Evolutionary conservation across 2,113 vertebrate genomes (phyloP).

Genomic region (Rhadina sibilatrix): DNA sequence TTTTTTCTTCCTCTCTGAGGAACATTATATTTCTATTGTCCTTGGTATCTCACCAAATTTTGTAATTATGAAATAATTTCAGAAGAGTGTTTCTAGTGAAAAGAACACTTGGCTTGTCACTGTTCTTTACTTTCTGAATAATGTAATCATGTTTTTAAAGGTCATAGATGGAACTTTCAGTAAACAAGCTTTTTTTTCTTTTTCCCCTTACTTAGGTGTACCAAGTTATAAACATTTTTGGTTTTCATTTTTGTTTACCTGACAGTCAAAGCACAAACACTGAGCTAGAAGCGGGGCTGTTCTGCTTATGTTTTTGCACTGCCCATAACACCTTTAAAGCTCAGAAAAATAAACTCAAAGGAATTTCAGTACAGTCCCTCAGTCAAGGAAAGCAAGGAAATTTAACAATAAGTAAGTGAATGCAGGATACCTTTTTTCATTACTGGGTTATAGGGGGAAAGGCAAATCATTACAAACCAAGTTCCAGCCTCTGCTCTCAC

Average conservation of each 20-base stretch:
- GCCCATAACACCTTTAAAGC: neutral
- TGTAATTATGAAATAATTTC: constrained; percentile 17
- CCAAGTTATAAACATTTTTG: neutral
- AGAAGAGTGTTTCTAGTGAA: neutral
- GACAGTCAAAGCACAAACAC: neutral
- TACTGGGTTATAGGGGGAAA: neutral
- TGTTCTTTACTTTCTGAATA: neutral
- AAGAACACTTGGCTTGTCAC: constrained; percentile 3
- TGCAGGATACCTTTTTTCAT: neutral
- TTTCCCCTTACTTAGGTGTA: neutral
- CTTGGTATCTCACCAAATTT: constrained; percentile 24
- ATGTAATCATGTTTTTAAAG: neutral
- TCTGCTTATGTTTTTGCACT: neutral
- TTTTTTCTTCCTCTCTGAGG: neutral
- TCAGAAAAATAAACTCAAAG: neutral
- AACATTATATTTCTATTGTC: constrained; percentile 8
- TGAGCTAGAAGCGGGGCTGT: neutral
- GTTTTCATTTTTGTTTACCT: neutral
- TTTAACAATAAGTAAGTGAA: fast-evolving
- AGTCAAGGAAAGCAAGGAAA: neutral
- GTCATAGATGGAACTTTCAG: neutral
- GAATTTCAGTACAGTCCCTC: neutral
- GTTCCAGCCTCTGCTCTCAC: neutral
- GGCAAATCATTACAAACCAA: neutral
- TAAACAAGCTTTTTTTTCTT: neutral